Evolutionary conservation across 2,888 invertebrate genomes (phyloP), one percentile per base, ranked within the genome.

Genomic region (Cryptus viduatorius): DNA sequence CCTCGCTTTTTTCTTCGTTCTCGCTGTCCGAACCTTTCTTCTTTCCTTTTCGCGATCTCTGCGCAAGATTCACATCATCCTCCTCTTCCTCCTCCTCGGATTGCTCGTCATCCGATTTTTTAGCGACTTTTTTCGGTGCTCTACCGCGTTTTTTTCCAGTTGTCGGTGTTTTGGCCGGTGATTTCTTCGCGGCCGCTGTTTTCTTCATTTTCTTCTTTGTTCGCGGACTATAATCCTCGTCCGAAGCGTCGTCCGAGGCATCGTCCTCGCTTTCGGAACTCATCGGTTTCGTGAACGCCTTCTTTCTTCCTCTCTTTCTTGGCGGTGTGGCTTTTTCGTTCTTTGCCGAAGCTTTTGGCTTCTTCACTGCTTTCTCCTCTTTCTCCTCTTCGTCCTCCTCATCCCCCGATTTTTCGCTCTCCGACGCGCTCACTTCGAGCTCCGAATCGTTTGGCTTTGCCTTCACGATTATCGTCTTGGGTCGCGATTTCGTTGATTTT

Each of bases 391-490:
- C 79, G 5, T 59, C 68, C 4, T 71, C 72, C 3, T 76, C 79
- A n/a, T 59, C 59, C 24, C 88, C 88, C 44, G 89, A 88, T 53
- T 89, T 89, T 42, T 92, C 92, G 8, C 83, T 86, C 50, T 92
- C 93, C 1, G 92, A 91, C 56, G 89, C 88, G 72, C 90, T 91
- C 24, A 88, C 87, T n/a, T 93, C 93, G 3, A 93, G 79, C 88
- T 93, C 93, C 1, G 92, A 92, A 56, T 92, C 92, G 69, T 91
- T 92, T 46, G 93, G 89, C 61, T 90, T 86, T 19, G 91, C 92
- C 84, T 92, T 92, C 0, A 93, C 88, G 73, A 93, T 93, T 69
- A 89, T 86, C 7, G 93, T 93, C 78, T 92, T 93, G 16, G 89
- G 83, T 67, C 89, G 89, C 10, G 90, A 86, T 42, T 89, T 90